A percentile compares a stretch with the other conserved stretches of the same genome.
Evolutionary conservation across 64 coral and sea anemone species (phyloP).

Genomic region (Montipora cactus): DNA sequence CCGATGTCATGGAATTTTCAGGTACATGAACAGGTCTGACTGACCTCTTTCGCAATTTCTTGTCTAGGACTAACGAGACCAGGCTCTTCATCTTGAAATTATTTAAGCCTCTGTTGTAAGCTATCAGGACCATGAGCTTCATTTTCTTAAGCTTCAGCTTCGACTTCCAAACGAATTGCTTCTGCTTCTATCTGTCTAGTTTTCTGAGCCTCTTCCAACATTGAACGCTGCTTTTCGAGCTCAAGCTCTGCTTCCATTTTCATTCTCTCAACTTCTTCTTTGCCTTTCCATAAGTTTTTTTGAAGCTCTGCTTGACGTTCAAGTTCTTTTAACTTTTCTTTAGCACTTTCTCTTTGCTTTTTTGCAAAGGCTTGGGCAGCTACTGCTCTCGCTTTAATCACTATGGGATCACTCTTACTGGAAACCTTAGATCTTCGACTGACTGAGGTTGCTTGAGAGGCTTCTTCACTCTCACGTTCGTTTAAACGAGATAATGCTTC

Average conservation of each 20-base stretch:
- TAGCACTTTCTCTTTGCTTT: conserved; percentile 20
- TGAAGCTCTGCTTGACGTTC: neutral
- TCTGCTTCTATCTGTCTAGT: neutral
- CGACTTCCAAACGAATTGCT: neutral
- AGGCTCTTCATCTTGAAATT: neutral
- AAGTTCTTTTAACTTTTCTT: conserved; percentile 15
- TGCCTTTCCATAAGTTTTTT: neutral
- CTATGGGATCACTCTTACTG: conserved; percentile 6
- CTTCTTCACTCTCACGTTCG: neutral
- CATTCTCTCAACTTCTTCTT: conserved; percentile 12
- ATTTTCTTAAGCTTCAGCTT: neutral
- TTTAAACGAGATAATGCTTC: conserved; percentile 18
- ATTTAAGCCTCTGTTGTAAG: neutral
- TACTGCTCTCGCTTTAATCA: conserved; percentile 14
- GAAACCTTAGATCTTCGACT: conserved; percentile 12
- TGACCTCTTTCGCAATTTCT: too few relatives aligned
- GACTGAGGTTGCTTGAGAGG: conserved; percentile 8
- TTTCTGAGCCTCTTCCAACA: conserved; percentile 5
- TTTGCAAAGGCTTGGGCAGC: neutral
- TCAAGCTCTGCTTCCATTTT: neutral
- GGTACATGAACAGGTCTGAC: too few relatives aligned
- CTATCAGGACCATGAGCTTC: neutral
- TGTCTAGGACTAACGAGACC: neutral
- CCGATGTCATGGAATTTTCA: too few relatives aligned
- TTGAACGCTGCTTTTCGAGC: neutral